Evolutionary conservation across 2,888 invertebrate genomes (phyloP).

Genomic region (Tachina grossa): DNA sequence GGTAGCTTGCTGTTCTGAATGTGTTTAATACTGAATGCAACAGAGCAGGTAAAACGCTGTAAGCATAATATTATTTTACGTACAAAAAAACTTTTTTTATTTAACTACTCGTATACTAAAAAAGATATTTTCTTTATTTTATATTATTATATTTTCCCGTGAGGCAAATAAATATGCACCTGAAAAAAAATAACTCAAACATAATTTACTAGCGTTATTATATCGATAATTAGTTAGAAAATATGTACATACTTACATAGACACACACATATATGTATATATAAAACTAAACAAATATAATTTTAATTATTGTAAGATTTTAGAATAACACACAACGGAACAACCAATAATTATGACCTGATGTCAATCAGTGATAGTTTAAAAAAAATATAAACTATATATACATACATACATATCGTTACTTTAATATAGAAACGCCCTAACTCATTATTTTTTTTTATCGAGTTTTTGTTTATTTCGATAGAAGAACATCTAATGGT

Average conservation of each 20-base stretch:
- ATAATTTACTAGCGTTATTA: slow-evolving; percentile 26
- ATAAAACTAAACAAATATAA: slow-evolving; percentile 12
- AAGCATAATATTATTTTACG: not conserved
- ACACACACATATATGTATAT: no score
- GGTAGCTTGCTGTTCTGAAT: no score
- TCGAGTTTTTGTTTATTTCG: no score
- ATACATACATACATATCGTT: not conserved
- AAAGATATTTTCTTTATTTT: not conserved
- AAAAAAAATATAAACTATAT: not conserved
- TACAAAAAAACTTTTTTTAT: not conserved
- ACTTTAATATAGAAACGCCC: no score
- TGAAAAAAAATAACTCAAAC: not conserved
- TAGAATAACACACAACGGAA: slow-evolving; percentile 25
- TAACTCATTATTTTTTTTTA: no score
- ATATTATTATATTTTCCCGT: not conserved
- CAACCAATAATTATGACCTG: slow-evolving; percentile 23
- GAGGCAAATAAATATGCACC: no score
- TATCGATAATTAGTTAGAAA: slow-evolving; percentile 47
- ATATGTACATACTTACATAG: not conserved
- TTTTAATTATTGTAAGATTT: slow-evolving; percentile 45
- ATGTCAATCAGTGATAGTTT: slow-evolving; percentile 42
- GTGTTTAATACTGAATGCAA: not conserved
- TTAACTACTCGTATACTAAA: not conserved
- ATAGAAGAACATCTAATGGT: no score
- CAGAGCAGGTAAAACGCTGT: not conserved